Evolutionary conservation across 2,797 vertebrate species (phyloP).

Genomic region (Corythornis leucogaster): DNA sequence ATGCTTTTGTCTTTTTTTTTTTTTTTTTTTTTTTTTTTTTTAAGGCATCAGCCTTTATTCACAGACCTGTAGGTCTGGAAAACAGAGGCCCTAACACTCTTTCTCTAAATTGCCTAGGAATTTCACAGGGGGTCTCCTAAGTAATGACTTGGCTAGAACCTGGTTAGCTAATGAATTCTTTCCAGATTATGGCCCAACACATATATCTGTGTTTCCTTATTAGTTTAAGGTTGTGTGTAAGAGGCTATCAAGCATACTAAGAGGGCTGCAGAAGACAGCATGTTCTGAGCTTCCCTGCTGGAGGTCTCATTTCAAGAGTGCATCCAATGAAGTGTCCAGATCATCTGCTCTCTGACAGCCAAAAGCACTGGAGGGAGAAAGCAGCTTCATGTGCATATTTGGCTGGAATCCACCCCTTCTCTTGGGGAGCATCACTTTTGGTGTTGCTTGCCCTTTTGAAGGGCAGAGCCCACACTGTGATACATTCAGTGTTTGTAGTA

Average conservation of each 20-base stretch:
- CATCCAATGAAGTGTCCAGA: rapidly evolving
- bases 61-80: background rate
- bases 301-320: background rate
- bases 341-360: rapidly evolving
- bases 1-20: background rate
- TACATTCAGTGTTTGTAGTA: background rate
- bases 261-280: background rate
- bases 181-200: background rate
- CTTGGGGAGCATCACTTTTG: background rate
- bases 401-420: background rate
- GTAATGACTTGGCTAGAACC: background rate
- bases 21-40: background rate
- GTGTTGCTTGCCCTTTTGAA: background rate
- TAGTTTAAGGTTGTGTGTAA: background rate
- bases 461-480: background rate
- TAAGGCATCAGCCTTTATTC: background rate
- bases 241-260: background rate
- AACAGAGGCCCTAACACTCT: background rate
- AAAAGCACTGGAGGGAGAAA: background rate
- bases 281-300: background rate
- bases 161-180: constrained; percentile 43
- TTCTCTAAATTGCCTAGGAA: background rate
- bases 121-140: background rate
- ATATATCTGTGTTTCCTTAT: constrained; percentile 18
- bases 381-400: background rate